phyloP scores from a whole-genome alignment of 2,888 invertebrate species.

The Dioctria rufipes region DNA sequence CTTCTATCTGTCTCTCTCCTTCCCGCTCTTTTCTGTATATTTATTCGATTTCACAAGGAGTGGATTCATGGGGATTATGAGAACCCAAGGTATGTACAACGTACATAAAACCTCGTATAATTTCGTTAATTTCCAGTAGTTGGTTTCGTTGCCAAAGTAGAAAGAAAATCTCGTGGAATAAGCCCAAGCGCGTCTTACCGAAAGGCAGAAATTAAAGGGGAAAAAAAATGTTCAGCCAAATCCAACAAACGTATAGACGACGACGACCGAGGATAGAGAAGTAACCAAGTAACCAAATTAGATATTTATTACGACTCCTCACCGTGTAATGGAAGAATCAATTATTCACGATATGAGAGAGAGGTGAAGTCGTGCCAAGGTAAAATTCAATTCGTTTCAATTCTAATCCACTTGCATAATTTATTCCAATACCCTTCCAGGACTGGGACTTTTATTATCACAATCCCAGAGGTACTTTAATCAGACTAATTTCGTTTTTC shows the following conservation, averaged over 20 bases:
- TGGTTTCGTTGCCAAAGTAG: too few species aligned
- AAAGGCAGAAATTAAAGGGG: background rate
- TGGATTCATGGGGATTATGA: too few species aligned
- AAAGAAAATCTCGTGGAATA: background rate
- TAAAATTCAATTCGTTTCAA: slow-evolving; percentile 59
- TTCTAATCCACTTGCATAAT: slow-evolving; percentile 58
- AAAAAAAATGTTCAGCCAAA: background rate
- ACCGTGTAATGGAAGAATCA: slow-evolving; percentile 59
- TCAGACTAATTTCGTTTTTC: slow-evolving; percentile 53
- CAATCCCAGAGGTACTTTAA: slow-evolving; percentile 47
- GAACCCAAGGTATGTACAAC: too few species aligned
- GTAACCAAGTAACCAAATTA: slow-evolving; percentile 57
- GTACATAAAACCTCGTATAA: too few species aligned
- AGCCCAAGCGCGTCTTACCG: background rate
- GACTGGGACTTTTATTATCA: slow-evolving; percentile 44
- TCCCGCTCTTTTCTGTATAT: too few species aligned
- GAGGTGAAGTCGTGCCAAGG: slow-evolving; percentile 49
- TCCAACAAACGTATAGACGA: background rate
- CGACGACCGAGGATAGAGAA: slow-evolving; percentile 4
- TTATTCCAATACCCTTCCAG: slow-evolving; percentile 54
- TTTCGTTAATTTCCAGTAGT: too few species aligned
- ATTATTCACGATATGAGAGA: slow-evolving; percentile 57
- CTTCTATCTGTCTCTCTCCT: too few species aligned
- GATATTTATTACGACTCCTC: slow-evolving; percentile 58
- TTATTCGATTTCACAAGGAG: too few species aligned